A percentile compares a stretch with the other conserved stretches of the same genome.
Conservation (phyloP, 2,113 vertebrate species). For the Otis tarda region DNA sequence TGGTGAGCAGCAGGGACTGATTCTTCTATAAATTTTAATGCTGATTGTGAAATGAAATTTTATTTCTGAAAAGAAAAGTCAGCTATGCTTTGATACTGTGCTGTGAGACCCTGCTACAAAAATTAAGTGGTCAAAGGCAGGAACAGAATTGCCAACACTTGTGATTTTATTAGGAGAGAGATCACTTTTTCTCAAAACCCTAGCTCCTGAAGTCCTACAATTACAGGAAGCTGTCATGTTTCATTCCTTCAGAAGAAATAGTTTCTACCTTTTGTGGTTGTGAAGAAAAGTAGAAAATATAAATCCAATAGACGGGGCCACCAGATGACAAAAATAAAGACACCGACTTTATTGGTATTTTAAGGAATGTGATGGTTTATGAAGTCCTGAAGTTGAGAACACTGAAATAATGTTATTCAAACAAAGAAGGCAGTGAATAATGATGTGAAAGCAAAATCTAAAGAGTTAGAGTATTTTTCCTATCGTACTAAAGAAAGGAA, state of each 20-base stretch:
- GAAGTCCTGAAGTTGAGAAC: neutral
- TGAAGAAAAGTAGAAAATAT: conserved; percentile 40
- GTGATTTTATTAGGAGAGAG: conserved; percentile 57
- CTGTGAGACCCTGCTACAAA: neutral
- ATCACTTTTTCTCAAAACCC: neutral
- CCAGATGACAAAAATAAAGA: neutral
- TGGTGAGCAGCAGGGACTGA: neutral
- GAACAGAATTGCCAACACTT: conserved; percentile 41
- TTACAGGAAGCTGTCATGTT: conserved; percentile 42
- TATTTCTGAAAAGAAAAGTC: neutral
- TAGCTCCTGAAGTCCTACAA: neutral
- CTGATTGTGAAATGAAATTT: neutral
- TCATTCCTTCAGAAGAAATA: conserved; percentile 3
- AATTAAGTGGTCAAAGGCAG: conserved; percentile 24
- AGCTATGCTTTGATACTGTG: neutral
- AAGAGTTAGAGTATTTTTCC: neutral
- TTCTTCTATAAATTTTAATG: neutral
- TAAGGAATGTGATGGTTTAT: neutral
- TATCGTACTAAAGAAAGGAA: neutral
- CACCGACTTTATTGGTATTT: neutral
- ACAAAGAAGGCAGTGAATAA: conserved; percentile 42
- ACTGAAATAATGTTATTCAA: conserved; percentile 6
- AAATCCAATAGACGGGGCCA: neutral
- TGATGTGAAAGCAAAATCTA: conserved; percentile 45
- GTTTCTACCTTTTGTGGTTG: neutral